Evolutionary conservation across 2,888 invertebrate genomes (phyloP).

Genomic region (Poecilus cupreus): DNA sequence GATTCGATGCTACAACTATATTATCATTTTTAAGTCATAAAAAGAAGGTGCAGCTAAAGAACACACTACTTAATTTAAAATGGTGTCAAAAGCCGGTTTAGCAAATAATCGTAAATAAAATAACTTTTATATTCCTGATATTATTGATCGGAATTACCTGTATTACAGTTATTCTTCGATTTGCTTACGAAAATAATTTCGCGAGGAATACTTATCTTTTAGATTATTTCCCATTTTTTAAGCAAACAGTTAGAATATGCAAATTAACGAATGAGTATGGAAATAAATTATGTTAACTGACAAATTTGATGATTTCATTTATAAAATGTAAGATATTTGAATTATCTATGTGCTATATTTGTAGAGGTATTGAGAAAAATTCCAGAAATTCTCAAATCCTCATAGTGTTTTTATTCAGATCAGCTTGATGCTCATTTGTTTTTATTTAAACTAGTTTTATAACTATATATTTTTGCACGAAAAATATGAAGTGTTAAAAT

Average conservation of each 20-base stretch:
- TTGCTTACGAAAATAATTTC: background rate
- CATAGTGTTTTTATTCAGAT: too few species aligned
- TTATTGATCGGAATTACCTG: background rate
- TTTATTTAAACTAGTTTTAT: too few species aligned
- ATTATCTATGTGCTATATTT: background rate
- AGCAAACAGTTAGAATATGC: background rate
- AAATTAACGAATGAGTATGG: background rate
- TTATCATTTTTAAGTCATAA: too few species aligned
- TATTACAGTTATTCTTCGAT: conserved; percentile 3
- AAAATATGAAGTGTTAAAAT: too few species aligned
- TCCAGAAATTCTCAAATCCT: too few species aligned
- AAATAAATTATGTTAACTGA: background rate
- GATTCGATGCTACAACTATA: background rate
- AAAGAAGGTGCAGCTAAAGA: too few species aligned
- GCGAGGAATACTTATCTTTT: background rate
- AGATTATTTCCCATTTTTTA: background rate
- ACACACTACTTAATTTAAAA: too few species aligned
- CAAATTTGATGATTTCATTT: background rate
- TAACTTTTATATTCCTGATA: background rate
- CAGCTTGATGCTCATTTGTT: too few species aligned
- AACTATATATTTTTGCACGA: too few species aligned
- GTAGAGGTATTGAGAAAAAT: too few species aligned
- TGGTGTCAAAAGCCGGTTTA: background rate
- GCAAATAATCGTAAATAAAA: background rate
- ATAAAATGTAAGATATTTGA: background rate